Conservation (phyloP, 1,140 invertebrate genomes). For the Drosophila takahashii region DNA sequence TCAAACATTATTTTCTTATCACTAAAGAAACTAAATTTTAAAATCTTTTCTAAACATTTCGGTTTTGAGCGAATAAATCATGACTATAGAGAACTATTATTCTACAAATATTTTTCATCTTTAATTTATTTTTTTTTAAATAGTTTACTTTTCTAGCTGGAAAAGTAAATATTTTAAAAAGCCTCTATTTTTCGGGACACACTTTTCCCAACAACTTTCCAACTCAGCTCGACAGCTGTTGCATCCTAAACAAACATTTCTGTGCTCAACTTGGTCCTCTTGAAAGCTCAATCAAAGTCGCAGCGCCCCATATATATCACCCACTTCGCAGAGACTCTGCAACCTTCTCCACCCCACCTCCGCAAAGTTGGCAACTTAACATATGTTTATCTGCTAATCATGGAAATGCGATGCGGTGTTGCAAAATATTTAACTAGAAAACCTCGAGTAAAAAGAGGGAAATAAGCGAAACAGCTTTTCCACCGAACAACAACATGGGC, state of each 20-base stretch:
- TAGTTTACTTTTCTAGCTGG: neutral
- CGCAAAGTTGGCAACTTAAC: constrained; percentile 24
- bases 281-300: constrained; percentile 38
- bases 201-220: constrained; percentile 8
- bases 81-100: too few relatives aligned
- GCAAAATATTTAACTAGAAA: constrained; percentile 52
- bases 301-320: constrained; percentile 11
- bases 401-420: constrained; percentile 47
- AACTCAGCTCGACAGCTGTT: constrained; percentile 34
- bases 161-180: neutral
- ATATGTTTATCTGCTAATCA: constrained; percentile 65
- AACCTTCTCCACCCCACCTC: constrained; percentile 5
- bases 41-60: neutral
- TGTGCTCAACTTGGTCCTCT: constrained; percentile 5
- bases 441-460: constrained; percentile 10
- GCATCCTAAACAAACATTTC: constrained; percentile 41
- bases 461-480: constrained; percentile 49
- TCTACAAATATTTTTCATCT: too few relatives aligned
- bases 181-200: neutral
- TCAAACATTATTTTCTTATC: neutral
- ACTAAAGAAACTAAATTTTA: neutral
- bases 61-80: too few relatives aligned
- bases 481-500: constrained; percentile 22
- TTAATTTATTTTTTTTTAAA: too few relatives aligned
- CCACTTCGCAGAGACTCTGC: too few relatives aligned